Evolutionary conservation across 2,888 invertebrate genomes (phyloP), one percentile per base, ranked within the genome.

Genomic region (Nasonovia ribisnigri): DNA sequence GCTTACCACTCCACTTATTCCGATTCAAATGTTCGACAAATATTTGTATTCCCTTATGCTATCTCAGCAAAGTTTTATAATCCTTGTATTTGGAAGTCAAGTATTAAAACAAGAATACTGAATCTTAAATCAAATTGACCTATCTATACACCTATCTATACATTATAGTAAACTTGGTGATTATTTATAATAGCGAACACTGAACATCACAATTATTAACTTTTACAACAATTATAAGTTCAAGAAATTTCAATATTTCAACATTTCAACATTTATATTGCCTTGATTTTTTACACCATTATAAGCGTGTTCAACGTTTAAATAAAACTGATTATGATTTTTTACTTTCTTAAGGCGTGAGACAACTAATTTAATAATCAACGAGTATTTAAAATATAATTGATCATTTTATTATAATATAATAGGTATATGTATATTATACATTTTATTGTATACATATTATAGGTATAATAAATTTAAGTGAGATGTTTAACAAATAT

Each of bases 11-110:
- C 36, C 48, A 48, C 46, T 92, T 87, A 48, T 92, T 87, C n/a
- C 10, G 24, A 86, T 84, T 86, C 43, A 91, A 91, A 43, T 84
- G 20, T 84, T 54, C n/a, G 29, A 84, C 16, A 91, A 84, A 46
- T 51, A 24, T 88, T 88, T 88, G 42, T 88, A 54, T 77, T 77
- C 11, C 1, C 54, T 89, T 89, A 54, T 4, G 24, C 42, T 89
- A 89, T 89, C 89, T 84, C 4, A 26, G 26, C 43, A 43, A 43
- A 84, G 24, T 84, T 42, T 42, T 43, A 77, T 77, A 36, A 84
- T 84, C 3, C 8, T 43, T 43, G 24, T 26, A 26, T 36, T 36
- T 43, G 43, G 26, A 43, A 43, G 4, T 43, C 84, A 26, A 43
- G 24, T 26, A 84, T 26, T 84, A 84, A 43, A 43, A 43, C 43